Conservation (phyloP, 2,113 vertebrate species). For the Corythornis vintsioides region DNA sequence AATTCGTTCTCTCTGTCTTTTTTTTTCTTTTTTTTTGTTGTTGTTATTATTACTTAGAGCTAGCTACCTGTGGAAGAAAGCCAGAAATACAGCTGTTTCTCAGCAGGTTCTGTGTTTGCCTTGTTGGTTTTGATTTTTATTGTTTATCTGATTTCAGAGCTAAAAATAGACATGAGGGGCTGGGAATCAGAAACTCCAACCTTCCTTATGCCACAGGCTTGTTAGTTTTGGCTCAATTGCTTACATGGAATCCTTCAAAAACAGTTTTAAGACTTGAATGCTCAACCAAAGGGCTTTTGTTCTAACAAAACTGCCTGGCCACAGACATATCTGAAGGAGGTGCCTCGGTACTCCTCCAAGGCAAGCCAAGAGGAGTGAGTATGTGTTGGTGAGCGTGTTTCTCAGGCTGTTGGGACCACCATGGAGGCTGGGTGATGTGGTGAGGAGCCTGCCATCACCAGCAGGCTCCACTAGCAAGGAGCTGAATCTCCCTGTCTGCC, state of each 20-base stretch:
- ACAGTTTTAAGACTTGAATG: background rate
- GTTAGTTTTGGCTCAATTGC: conserved; percentile 35
- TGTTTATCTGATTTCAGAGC: conserved; percentile 29
- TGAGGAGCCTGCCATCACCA: accelerated
- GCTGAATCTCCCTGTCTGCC: background rate
- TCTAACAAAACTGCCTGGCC: background rate
- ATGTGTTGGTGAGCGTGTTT: background rate
- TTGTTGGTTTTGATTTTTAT: background rate
- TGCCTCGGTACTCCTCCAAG: background rate
- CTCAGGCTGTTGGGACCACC: background rate
- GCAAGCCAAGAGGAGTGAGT: background rate
- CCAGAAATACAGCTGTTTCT: background rate
- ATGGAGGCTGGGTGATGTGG: accelerated
- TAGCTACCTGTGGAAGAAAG: background rate
- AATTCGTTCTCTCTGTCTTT: background rate
- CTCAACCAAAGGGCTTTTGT: background rate
- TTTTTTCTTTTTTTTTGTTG: background rate
- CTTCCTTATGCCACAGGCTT: background rate
- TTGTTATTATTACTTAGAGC: background rate
- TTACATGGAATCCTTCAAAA: background rate
- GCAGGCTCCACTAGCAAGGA: background rate
- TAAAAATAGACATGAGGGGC: background rate
- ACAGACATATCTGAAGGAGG: too few relatives aligned
- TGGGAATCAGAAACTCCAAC: conserved; percentile 39
- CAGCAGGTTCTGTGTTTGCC: background rate